phyloP scores from a whole-genome alignment of 2,113 vertebrate genomes.

The Leptobrachium ailaonicum region DNA sequence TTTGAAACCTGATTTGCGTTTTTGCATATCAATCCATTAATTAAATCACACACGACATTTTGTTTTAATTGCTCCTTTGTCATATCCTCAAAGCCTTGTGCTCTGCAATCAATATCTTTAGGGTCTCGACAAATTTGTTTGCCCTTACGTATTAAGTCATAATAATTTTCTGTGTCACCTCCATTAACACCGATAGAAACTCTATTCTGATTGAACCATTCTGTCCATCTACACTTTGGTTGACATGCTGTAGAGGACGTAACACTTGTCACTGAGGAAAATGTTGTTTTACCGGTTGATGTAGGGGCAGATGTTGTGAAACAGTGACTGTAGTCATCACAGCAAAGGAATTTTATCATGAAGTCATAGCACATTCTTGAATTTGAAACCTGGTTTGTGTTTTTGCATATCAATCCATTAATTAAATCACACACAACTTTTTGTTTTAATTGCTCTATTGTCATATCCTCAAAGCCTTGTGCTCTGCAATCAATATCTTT shows the following conservation, averaged over 20 bases:
- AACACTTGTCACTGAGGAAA: no score
- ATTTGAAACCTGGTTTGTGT: slow-evolving; percentile 56
- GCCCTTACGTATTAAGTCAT: background rate
- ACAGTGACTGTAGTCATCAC: slow-evolving; percentile 52
- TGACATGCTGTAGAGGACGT: background rate
- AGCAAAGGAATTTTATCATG: slow-evolving; percentile 61
- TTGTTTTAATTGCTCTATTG: slow-evolving; percentile 55
- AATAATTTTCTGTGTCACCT: slow-evolving; percentile 1
- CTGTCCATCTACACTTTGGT: background rate
- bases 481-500: slow-evolving; percentile 14
- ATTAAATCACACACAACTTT: slow-evolving; percentile 54
- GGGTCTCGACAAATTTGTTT: background rate
- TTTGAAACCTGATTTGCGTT: slow-evolving; percentile 59
- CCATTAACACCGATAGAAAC: background rate
- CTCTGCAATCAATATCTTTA: slow-evolving; percentile 19
- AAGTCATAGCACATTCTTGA: slow-evolving; percentile 66
- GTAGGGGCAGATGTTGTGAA: background rate
- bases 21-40: slow-evolving; percentile 59
- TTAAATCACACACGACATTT: slow-evolving; percentile 54
- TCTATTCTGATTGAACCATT: background rate
- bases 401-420: slow-evolving; percentile 62
- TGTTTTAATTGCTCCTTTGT: slow-evolving; percentile 54
- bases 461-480: slow-evolving; percentile 18
- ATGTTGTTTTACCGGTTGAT: background rate
- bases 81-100: slow-evolving; percentile 1